A percentile compares a stretch with the other conserved stretches of the same genome.
These are phyloP conservation scores for Abrostola triplasia DNA, from an alignment of 2,888 invertebrate genomes.

Conservation along the genomic window DNA sequence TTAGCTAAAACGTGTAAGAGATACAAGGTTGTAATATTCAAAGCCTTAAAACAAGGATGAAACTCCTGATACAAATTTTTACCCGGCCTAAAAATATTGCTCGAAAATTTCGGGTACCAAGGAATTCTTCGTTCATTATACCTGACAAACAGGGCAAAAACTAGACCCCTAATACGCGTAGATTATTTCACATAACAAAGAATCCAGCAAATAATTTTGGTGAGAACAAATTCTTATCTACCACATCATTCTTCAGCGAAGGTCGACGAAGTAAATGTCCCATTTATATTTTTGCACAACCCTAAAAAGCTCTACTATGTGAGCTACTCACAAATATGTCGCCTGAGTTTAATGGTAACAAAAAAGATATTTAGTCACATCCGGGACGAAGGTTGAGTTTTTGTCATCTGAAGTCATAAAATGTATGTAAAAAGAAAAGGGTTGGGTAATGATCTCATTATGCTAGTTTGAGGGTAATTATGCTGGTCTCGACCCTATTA, in stretches of 20 bases:
- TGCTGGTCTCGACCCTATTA: conserved; percentile 1
- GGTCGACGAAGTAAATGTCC: conserved; percentile 58
- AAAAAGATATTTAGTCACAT: conserved; percentile 40
- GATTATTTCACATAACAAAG: conserved; percentile 50
- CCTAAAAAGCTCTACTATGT: conserved; percentile 47
- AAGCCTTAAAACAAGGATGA: neutral
- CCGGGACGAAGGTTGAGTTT: conserved; percentile 22
- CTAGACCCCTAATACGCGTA: conserved; percentile 34
- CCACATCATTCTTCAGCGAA: conserved; percentile 60
- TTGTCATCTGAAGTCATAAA: conserved; percentile 31
- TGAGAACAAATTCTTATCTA: conserved; percentile 60
- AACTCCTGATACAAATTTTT: conserved; percentile 14
- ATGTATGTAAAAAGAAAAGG: conserved; percentile 36
- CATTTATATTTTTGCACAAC: conserved; percentile 66
- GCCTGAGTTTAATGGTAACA: conserved; percentile 38
- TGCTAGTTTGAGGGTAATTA: conserved; percentile 1
- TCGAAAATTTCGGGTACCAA: conserved; percentile 15
- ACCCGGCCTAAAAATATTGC: conserved; percentile 20
- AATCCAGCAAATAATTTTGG: conserved; percentile 44
- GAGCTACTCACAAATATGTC: conserved; percentile 44
- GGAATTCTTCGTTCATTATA: conserved; percentile 17
- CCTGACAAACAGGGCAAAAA: conserved; percentile 25
- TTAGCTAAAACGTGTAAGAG: conserved; percentile 7
- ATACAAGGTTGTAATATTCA: conserved; percentile 14
- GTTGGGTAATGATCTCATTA: conserved; percentile 5